Base-by-base conservation (phyloP, 1,140 invertebrate genomes). In the Rhopalosiphum padi region DNA sequence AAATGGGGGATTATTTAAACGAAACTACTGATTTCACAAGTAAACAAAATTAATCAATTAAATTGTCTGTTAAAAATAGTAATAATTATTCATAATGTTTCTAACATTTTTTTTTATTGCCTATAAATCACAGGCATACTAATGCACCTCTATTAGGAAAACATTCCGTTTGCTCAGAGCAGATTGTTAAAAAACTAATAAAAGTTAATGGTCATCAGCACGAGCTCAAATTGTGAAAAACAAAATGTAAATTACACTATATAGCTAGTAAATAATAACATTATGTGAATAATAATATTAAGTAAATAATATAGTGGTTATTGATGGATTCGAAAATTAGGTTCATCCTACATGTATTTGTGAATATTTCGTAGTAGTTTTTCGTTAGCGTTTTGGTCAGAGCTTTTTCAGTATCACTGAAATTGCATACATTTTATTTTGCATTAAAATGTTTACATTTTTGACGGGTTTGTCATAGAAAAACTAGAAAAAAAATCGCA, bases 141-240 rank as follows among this genome's bases (percentile, higher is more conserved):
- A 77, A 77, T 77, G 60, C 5, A 7, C 60, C 4, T 77, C 30
- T 77, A 77, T 77, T 77, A 77, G 60, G 60, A 77, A 77, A 77
- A 77, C 4, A n/a, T 77, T 18, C 15, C n/a, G n/a, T 77, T 77
- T n/a, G 30, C 18, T n/a, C n/a, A 77, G 30, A 77, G 30, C 60
- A 77, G 15, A n/a, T n/a, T 77, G 60, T 77, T 77, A 77, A 77
- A 21, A 77, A 77, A 77, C 60, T 68, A 77, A 77, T 77, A 77
- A 77, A 77, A n/a, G n/a, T 30, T 77, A n/a, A 77, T 18, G 60
- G 60, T 18, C 11, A n/a, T 77, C 15, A 77, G 15, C 4, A n/a
- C 15, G 60, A 35, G n/a, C 15, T 7, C 15, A 77, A n/a, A 4
- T 77, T n/a, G 60, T n/a, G n/a, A 77, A n/a, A 77, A 77, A n/a